A percentile compares a stretch with the other conserved stretches of the same genome.
Evolutionary conservation across 2,888 invertebrate species (phyloP).

Genomic region (Acleris laterana): DNA sequence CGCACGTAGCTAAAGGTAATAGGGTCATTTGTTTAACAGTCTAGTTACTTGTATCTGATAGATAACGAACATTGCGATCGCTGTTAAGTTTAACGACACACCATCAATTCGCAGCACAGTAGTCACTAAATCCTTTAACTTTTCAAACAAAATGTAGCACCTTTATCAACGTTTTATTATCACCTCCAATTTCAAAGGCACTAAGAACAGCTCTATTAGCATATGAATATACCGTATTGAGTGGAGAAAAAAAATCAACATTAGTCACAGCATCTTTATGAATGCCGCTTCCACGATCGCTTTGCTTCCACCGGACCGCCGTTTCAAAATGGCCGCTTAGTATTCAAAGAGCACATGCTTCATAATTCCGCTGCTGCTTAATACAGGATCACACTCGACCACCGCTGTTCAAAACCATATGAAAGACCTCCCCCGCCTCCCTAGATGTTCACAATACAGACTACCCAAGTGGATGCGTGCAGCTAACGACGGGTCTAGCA

Average conservation of each 20-base stretch:
- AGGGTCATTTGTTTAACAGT: conserved; percentile 24
- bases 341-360: conserved; percentile 79
- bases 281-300: conserved; percentile 53
- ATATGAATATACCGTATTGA: conserved; percentile 57
- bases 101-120: conserved; percentile 34
- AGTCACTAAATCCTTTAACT: conserved; percentile 23
- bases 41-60: conserved; percentile 27
- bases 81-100: conserved; percentile 32
- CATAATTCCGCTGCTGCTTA: conserved; percentile 80
- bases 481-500: conserved; percentile 54
- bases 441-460: conserved; percentile 43
- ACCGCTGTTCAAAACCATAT: conserved; percentile 61
- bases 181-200: conserved; percentile 37
- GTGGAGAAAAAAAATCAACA: conserved; percentile 50
- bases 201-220: conserved; percentile 58
- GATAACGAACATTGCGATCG: conserved; percentile 30
- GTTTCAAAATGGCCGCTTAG: conserved; percentile 70
- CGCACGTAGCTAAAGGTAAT: conserved; percentile 18
- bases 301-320: conserved; percentile 54
- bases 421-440: conserved; percentile 51
- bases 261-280: conserved; percentile 61
- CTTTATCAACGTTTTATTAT: conserved; percentile 35
- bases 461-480: conserved; percentile 39
- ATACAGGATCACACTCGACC: conserved; percentile 76
- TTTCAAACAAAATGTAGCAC: conserved; percentile 19